Base-by-base conservation (phyloP, 1,140 invertebrate species). In the Brachionus rotundiformis region DNA sequence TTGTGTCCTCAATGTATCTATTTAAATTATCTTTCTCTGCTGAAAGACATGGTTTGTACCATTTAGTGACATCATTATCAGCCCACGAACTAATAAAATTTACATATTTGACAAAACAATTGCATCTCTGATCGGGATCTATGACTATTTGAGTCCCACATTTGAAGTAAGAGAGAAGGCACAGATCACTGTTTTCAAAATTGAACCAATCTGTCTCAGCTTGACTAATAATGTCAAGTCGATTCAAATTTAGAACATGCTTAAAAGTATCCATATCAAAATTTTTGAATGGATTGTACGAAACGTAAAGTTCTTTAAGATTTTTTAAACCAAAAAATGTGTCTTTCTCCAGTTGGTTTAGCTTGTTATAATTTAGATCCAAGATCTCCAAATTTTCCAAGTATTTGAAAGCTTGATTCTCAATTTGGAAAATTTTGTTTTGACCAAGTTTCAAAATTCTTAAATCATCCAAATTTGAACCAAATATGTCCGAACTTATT, bases 41-140 rank as follows among this genome's bases (percentile, higher is more conserved):
- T 13, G 16, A 25, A 3, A 73, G 19, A 44, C 68, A 73, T 73
- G 33, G 36, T 25, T 44, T 73, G 36, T 44, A 44, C 68, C 68
- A 73, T 73, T 73, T 73, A 27, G 1, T 8, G 0, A 7, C 36
- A 25, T 29, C 11, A 13, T 23, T 44, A 23, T 73, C 23, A 41
- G 7, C 13, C 10, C 25, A 31, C n/a, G 31, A 29, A 16, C 36
- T 33, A 5, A 73, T 41, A 3, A 73, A 73, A 73, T 73, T 73
- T 7, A 10, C 23, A 27, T 73, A 79, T 79, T 79, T 59, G n/a
- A 79, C 47, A 79, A 79, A 79, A 25, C 76, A 79, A 25, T 79
- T 79, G 16, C 76, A 79, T 39, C 59, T 54, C 27, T 79, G 76
- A n/a, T 79, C 76, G 2, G 19, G 36, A 25, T 79, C 47, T 8